Conservation (phyloP, 2,113 vertebrate species). For the Halichoeres trimaculatus region DNA sequence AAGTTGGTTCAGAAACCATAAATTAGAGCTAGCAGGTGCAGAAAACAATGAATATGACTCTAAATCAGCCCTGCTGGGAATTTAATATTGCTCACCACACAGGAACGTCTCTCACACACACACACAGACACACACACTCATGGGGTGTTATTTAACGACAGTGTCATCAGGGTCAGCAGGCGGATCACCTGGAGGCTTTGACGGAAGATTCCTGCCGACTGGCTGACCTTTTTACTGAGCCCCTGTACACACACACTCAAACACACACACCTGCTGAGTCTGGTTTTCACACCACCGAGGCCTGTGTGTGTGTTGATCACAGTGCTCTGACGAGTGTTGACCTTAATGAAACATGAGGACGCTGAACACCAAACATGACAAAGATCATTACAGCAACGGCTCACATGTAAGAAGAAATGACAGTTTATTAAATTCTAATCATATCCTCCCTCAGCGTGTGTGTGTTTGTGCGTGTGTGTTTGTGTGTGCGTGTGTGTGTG, state of each 20-base stretch:
- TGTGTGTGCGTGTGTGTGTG: not conserved
- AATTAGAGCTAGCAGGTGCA: not conserved
- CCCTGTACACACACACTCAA: constrained; percentile 14
- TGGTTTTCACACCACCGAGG: not conserved
- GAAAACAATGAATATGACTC: constrained; percentile 1
- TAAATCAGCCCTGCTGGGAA: constrained; percentile 4
- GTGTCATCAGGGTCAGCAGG: constrained; percentile 21
- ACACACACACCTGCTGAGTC: not conserved
- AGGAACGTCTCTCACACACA: constrained; percentile 19
- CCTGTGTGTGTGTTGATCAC: constrained; percentile 9
- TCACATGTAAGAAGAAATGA: constrained; percentile 5
- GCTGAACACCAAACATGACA: constrained; percentile 36
- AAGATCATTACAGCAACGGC: constrained; percentile 26
- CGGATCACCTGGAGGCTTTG: constrained; percentile 37
- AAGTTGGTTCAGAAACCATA: too few relatives aligned
- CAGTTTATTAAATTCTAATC: too few relatives aligned
- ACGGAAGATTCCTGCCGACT: constrained; percentile 38
- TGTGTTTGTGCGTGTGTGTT: too few relatives aligned
- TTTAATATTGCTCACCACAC: too few relatives aligned
- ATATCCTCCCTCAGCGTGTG: constrained; percentile 2
- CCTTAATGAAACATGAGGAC: constrained; percentile 57
- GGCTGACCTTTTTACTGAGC: constrained; percentile 46
- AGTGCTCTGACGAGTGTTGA: constrained; percentile 50
- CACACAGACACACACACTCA: constrained; percentile 11
- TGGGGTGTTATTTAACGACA: constrained; percentile 29